Conservation (phyloP, 2,797 vertebrate genomes). For the Hydrocynus forskahlii region DNA sequence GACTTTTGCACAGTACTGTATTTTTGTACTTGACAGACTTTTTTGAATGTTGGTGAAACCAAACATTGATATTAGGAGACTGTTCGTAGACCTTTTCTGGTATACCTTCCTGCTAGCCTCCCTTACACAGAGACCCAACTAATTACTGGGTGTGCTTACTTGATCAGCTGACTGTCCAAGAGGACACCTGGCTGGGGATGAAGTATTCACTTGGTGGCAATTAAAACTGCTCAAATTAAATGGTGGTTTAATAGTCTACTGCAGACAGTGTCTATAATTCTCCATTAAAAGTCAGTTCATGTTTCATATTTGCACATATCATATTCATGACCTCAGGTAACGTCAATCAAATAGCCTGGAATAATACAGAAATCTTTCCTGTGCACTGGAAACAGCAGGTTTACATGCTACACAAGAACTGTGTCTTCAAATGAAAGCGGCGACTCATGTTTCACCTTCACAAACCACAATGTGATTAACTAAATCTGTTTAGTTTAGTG, state of each 20-base stretch:
- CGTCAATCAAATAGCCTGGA: background rate
- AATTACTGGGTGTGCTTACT: background rate
- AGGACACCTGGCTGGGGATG: background rate
- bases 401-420: background rate
- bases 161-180: background rate
- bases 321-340: background rate
- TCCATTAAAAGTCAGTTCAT: background rate
- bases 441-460: background rate
- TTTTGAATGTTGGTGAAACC: background rate
- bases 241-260: background rate
- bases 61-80: background rate
- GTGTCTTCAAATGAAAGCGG: background rate
- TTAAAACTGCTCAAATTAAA: background rate
- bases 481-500: constrained; percentile 1
- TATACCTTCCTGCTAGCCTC: too few species aligned
- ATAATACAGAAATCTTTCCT: background rate
- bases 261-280: background rate
- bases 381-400: background rate
- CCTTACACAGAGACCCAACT: background rate
- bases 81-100: background rate
- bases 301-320: background rate
- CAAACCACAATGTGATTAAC: background rate
- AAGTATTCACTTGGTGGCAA: background rate
- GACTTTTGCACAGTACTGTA: too few species aligned
- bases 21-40: too few species aligned